Base-by-base conservation (phyloP, 2,888 invertebrate species). In the Parelbella ahira region DNA sequence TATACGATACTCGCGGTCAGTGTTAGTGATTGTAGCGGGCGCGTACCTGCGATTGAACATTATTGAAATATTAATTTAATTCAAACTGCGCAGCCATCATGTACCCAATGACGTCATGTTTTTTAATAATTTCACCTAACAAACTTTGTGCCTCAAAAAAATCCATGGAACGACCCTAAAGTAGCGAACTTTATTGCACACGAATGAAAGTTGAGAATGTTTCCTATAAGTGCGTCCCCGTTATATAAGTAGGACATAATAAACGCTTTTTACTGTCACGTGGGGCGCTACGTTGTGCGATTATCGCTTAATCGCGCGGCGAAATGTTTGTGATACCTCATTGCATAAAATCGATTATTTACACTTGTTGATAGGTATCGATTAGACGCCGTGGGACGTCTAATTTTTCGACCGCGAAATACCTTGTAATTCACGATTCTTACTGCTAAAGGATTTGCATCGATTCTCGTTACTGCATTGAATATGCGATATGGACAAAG, bases 331-430 rank as follows among this genome's bases (percentile, higher is more conserved):
- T 20, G 12, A 21, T 24, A n/a, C 15, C 18, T 32, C 25, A 15
- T 24, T 15, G 27, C 51, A 50, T 51, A 51, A 51, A 50, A 44
- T 49, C 47, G 44, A 45, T 49, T 47, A 51, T 48, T 49, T 49
- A 49, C 45, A 53, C 44, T 37, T 36, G 38, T 36, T 44, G 51
- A 50, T 49, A 50, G 51, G 50, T 46, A 45, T 48, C 53, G 50
- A 49, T 48, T 46, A 39, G 37, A 23, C 51, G 28, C 54, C 38
- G 49, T 51, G 47, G 53, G 54, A 37, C 28, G 23, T 45, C 45
- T 43, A 45, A 18, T 50, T 41, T 44, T 27, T 25, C 19, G 9
- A 19, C 3, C 8, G 15, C 37, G 43, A 46, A 48, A 36, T 49
- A 45, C 45, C 24, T 48, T 30, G 15, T 46, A 44, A 41, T 29